A percentile compares a stretch with the other conserved stretches of the same genome.
Conservation (phyloP, 1,140 invertebrate species). For the Oedothorax gibbosus region DNA sequence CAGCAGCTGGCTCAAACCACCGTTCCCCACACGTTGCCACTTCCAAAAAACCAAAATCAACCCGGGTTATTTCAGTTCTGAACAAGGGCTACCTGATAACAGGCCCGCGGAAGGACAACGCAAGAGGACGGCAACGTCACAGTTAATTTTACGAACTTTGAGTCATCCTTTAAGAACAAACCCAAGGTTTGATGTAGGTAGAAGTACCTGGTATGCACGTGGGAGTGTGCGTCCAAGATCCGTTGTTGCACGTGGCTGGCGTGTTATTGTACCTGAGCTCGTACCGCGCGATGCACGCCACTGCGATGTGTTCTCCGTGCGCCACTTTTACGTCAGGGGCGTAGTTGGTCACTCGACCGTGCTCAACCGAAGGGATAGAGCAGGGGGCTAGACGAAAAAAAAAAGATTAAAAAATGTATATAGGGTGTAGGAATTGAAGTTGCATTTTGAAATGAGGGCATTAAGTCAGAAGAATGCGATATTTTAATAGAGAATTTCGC, state of each 20-base stretch:
- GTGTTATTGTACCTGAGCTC: conserved; percentile 83
- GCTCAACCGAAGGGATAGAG: conserved; percentile 79
- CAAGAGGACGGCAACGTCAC: no score
- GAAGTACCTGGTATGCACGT: conserved; percentile 83
- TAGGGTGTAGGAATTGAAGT: not conserved
- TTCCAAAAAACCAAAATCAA: no score
- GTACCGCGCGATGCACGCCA: conserved; percentile 88
- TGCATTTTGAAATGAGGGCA: not conserved
- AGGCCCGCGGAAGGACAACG: no score
- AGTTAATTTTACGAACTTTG: no score
- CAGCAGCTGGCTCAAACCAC: no score
- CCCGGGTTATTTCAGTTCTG: no score
- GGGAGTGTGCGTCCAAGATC: conserved; percentile 94
- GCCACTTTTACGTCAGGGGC: conserved; percentile 75
- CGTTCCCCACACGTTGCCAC: no score
- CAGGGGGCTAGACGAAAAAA: conserved; percentile 82
- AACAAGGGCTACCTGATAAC: no score
- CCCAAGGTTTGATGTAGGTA: not conserved
- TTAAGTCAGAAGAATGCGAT: no score
- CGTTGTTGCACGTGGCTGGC: conserved; percentile 89
- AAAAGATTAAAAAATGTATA: not conserved
- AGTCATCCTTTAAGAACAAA: no score
- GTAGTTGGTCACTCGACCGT: conserved; percentile 77
- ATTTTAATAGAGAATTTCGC: no score
- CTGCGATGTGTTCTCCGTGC: conserved; percentile 86